Conservation (phyloP, 2,888 invertebrate species). For the Cephus spinipes region DNA sequence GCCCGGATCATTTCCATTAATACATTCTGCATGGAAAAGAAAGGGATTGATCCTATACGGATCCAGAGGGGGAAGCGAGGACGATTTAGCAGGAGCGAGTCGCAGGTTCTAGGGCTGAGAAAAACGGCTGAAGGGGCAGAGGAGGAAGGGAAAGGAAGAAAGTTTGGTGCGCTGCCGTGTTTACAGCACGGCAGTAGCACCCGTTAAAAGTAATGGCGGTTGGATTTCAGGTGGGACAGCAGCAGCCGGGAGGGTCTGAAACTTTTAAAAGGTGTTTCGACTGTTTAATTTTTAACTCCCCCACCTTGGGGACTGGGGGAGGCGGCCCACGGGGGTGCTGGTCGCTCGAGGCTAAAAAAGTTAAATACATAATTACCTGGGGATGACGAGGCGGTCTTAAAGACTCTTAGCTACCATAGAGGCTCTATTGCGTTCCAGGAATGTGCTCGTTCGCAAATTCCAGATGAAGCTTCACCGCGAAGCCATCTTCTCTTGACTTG, state of each 20-base stretch:
- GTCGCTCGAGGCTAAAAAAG: constrained; percentile 49
- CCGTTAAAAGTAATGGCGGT: constrained; percentile 30
- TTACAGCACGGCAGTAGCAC: too few species aligned
- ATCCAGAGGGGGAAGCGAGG: not conserved
- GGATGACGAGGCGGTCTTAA: constrained; percentile 51
- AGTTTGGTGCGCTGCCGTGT: not conserved
- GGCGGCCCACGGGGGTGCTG: constrained; percentile 30
- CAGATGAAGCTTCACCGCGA: too few species aligned
- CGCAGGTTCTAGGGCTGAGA: not conserved
- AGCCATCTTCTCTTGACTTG: too few species aligned
- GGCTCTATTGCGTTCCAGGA: too few species aligned
- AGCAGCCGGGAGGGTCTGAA: constrained; percentile 23
- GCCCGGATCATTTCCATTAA: too few species aligned
- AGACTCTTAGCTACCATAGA: too few species aligned
- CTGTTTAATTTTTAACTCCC: constrained; percentile 43
- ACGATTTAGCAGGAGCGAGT: not conserved
- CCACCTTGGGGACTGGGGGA: not conserved
- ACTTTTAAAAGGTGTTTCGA: constrained; percentile 52
- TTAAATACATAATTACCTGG: constrained; percentile 60
- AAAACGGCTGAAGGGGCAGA: not conserved
- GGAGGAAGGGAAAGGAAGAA: not conserved
- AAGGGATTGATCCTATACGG: too few species aligned
- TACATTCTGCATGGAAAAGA: too few species aligned
- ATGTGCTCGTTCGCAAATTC: too few species aligned
- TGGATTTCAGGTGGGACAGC: constrained; percentile 28